Conservation (phyloP, 1,140 invertebrate species). For the Procambarus clarkii region DNA sequence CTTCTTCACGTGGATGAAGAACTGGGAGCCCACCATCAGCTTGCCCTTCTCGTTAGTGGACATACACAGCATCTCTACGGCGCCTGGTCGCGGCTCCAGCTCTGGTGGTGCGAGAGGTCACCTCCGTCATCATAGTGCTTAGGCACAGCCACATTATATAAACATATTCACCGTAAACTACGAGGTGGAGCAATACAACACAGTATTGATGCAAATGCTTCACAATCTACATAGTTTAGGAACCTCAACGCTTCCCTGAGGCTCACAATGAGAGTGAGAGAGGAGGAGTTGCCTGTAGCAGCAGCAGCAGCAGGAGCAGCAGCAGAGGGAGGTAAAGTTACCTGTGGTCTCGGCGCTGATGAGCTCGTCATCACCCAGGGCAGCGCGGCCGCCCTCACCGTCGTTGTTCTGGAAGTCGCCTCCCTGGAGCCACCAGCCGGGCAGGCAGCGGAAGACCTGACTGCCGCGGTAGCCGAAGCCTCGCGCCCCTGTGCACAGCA, state of each 20-base stretch:
- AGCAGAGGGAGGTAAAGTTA: constrained; percentile 73
- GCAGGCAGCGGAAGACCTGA: constrained; percentile 72
- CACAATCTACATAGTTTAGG: too few species aligned
- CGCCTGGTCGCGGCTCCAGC: constrained; percentile 79
- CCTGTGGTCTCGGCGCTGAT: constrained; percentile 87
- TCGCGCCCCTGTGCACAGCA: constrained; percentile 90
- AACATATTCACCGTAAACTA: too few species aligned
- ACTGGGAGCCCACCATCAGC: constrained; percentile 89
- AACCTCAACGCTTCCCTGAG: too few species aligned
- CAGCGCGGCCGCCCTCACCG: constrained; percentile 86
- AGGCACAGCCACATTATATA: too few species aligned
- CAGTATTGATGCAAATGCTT: background rate
- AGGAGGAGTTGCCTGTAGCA: background rate
- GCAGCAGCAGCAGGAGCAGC: too few species aligned
- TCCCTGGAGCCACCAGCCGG: constrained; percentile 69
- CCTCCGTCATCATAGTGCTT: background rate
- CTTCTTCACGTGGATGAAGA: constrained; percentile 82
- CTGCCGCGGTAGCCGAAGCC: constrained; percentile 84
- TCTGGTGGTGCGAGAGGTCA: constrained; percentile 27
- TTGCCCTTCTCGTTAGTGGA: constrained; percentile 87
- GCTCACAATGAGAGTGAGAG: too few species aligned
- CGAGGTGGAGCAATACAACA: too few species aligned
- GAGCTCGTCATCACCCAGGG: constrained; percentile 86
- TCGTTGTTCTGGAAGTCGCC: constrained; percentile 89
- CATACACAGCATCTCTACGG: constrained; percentile 88